Base-by-base conservation (phyloP, 1,140 invertebrate species). In the Drosophila kikkawai region DNA sequence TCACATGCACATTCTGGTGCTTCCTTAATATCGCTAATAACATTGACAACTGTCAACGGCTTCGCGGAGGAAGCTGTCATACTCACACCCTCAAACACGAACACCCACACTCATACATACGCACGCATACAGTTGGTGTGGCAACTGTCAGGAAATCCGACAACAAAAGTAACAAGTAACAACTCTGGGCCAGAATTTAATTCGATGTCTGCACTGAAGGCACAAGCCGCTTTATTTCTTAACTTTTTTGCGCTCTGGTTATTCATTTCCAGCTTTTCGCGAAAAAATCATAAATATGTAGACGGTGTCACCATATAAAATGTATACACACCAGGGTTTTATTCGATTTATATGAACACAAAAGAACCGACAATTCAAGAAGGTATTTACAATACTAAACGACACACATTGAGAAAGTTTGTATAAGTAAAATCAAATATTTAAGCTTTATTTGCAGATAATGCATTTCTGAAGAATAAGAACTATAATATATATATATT, bases 201-300 rank as follows among this genome's bases (percentile, higher is more conserved):
- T 58, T 75, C 64, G 42, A 42, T 64, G 56, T 64, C 63, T 47
- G 34, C 42, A n/a, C 19, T 4, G 51, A 44, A 51, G 32, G 32
- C 68, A 65, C 76, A 87, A 88, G 83, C 84, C 76, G 83, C 76
- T 87, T 86, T 88, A 68, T 60, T 88, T 83, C 83, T 87, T 83
- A 80, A 86, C 76, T 86, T 87, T 76, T 81, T 69, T 73, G 48
- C 67, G 59, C 34, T 51, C 59, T 50, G 57, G 56, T 50, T 86
- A 76, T 86, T 65, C 78, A 75, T 69, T 79, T 34, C 44, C 51
- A 63, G 48, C 39, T 51, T 53, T 64, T 53, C n/a, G 47, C 45
- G 39, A 81, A 82, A 86, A 67, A 68, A 60, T 67, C 59, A 75
- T 70, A 47, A 56, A 44, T 57, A 47, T 19, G 11, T 22, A 61